A percentile compares a stretch with the other conserved stretches of the same genome.
Conservation (phyloP, 2,797 vertebrate genomes). For the Periparus ater region DNA sequence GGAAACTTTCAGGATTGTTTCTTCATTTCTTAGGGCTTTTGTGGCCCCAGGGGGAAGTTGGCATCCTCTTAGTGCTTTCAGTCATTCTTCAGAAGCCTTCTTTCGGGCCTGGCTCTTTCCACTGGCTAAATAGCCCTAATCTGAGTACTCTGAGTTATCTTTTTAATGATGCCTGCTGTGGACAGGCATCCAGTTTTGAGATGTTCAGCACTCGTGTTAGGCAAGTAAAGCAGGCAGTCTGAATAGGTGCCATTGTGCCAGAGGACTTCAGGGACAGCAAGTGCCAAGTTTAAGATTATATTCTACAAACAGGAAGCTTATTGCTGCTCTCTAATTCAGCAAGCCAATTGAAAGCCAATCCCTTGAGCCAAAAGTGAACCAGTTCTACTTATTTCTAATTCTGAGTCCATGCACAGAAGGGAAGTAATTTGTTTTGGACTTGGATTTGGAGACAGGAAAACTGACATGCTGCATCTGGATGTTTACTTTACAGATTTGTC, state of each 20-base stretch:
- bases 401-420: conserved; percentile 1
- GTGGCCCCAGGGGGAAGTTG: background rate
- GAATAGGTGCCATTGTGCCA: conserved; percentile 36
- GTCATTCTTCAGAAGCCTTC: background rate
- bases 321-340: conserved; percentile 12
- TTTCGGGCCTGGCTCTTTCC: background rate
- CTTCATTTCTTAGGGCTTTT: background rate
- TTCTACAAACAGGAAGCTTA: conserved; percentile 46
- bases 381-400: conserved; percentile 18
- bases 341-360: conserved; percentile 10
- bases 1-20: background rate
- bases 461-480: background rate
- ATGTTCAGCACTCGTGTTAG: background rate
- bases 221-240: background rate
- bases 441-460: conserved; percentile 27
- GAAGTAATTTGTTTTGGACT: conserved; percentile 37
- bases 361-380: conserved; percentile 29
- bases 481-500: background rate
- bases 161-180: conserved; percentile 20
- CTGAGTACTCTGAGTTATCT: background rate
- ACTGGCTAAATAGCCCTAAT: background rate
- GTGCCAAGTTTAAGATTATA: conserved; percentile 59
- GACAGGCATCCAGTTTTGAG: conserved; percentile 7
- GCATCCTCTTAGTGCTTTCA: background rate
- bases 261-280: conserved; percentile 6